Conservation (phyloP, 2,113 vertebrate genomes). For the Gila orcuttii region DNA sequence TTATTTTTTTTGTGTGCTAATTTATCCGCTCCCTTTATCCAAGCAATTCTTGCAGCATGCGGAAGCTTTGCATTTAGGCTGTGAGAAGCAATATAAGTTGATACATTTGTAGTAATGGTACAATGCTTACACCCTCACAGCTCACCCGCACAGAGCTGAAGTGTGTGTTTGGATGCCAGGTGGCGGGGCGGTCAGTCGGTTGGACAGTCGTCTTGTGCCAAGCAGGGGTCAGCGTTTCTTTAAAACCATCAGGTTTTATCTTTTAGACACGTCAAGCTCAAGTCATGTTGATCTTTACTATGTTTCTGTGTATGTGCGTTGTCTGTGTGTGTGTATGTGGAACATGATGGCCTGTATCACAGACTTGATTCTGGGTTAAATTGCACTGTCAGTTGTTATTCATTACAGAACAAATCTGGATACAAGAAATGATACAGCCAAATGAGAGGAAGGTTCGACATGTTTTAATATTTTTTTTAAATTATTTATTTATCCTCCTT, state of each 20-base stretch:
- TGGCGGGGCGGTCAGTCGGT: background rate
- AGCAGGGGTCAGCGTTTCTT: slow-evolving; percentile 19
- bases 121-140: slow-evolving; percentile 14
- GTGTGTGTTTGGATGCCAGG: slow-evolving; percentile 9
- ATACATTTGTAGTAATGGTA: background rate
- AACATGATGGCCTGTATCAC: slow-evolving; percentile 29
- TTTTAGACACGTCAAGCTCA: slow-evolving; percentile 5
- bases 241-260: slow-evolving; percentile 7
- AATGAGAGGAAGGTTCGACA: slow-evolving; percentile 1
- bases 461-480: slow-evolving; percentile 53
- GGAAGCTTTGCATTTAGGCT: background rate
- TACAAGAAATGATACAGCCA: background rate
- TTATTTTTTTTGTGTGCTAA: slow-evolving; percentile 28
- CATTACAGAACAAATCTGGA: slow-evolving; percentile 9
- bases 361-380: slow-evolving; percentile 8
- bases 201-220: slow-evolving; percentile 22
- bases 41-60: background rate
- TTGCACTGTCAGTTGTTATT: slow-evolving; percentile 17
- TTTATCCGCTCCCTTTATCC: slow-evolving; percentile 14
- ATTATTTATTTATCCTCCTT: slow-evolving; percentile 46
- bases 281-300: slow-evolving; percentile 1
- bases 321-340: slow-evolving; percentile 9
- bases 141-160: slow-evolving; percentile 21
- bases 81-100: slow-evolving; percentile 20
- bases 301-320: background rate